These are phyloP conservation scores for Halichoeres trimaculatus DNA, from an alignment of 2,113 vertebrate genomes.

Conservation along the genomic window DNA sequence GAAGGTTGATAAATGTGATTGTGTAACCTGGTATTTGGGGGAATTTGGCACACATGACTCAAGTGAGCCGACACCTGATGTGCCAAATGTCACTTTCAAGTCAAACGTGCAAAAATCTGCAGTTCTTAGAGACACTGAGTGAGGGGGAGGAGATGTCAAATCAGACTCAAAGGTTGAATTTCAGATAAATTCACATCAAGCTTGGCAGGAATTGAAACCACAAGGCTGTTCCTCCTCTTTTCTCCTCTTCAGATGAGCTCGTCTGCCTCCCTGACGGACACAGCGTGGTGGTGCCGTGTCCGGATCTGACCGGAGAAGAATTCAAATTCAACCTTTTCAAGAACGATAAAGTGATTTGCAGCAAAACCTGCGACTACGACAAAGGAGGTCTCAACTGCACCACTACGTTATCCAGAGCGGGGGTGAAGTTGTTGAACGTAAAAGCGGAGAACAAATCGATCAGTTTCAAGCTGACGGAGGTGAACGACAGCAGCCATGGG, in stretches of 20 bases:
- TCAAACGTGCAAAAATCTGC: conserved; percentile 23
- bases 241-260: not conserved
- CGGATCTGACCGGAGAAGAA: rapidly evolving
- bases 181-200: conserved; percentile 22
- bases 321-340: not conserved
- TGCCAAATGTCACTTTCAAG: not conserved
- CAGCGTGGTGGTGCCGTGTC: conserved; percentile 39
- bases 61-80: not conserved
- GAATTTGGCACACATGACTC: conserved; percentile 52
- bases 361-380: rapidly evolving
- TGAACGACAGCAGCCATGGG: not conserved
- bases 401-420: rapidly evolving
- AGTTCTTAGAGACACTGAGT: conserved; percentile 33
- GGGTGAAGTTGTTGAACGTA: not conserved
- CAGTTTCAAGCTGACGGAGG: not conserved
- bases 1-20: too few species aligned
- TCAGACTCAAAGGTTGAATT: conserved; percentile 14
- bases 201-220: conserved; percentile 3
- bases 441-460: not conserved
- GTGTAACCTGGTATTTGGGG: too few species aligned
- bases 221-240: not conserved
- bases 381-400: rapidly evolving
- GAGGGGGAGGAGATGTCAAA: conserved; percentile 47
- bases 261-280: not conserved
- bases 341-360: rapidly evolving